Base-by-base conservation (phyloP, 1,140 invertebrate genomes). In the Drosophila elegans region DNA sequence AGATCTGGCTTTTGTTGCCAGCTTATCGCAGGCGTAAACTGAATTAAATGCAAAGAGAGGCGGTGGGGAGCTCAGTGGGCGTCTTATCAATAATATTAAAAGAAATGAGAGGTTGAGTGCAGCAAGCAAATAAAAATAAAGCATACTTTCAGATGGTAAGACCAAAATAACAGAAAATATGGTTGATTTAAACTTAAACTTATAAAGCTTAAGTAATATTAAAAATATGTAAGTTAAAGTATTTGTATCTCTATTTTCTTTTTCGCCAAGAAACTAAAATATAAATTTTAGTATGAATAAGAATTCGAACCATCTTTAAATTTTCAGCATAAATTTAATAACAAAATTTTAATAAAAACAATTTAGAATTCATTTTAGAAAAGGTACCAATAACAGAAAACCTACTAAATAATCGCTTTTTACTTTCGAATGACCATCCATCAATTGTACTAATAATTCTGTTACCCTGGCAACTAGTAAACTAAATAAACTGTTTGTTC, bases 401-500 rank as follows among this genome's bases (percentile, higher is more conserved):
- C 0, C 16, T 0, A 7, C 2, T 32, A 32, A 13, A 10, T 11
- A 10, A 49, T 49, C 46, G 4, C 16, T 32, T 9, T 6, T 21
- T 4, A 13, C 34, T n/a, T 66, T 7, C 6, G 10, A 29, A 34
- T 39, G 1, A 3, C 21, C 13, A 3, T 0, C 1, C 9, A 21
- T 21, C 41, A 25, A 32, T n/a, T 25, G 13, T n/a, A 12, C 2
- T 4, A 12, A n/a, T 55, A 2, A 4, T 7, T 9, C 4, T n/a
- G 64, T 76, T 76, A 41, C 46, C 74, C 39, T 78, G 61, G 32
- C 78, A 81, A 85, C 80, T 38, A 1, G 11, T 13, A 4, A 56
- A 56, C 6, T 9, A 16, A 32, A 4, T 52, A 11, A 16, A 4
- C 21, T 68, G 82, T 85, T 85, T 86, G 69, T 52, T 86, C 64